Conservation (phyloP, 2,888 invertebrate species). For the Drosophila sordidula region DNA sequence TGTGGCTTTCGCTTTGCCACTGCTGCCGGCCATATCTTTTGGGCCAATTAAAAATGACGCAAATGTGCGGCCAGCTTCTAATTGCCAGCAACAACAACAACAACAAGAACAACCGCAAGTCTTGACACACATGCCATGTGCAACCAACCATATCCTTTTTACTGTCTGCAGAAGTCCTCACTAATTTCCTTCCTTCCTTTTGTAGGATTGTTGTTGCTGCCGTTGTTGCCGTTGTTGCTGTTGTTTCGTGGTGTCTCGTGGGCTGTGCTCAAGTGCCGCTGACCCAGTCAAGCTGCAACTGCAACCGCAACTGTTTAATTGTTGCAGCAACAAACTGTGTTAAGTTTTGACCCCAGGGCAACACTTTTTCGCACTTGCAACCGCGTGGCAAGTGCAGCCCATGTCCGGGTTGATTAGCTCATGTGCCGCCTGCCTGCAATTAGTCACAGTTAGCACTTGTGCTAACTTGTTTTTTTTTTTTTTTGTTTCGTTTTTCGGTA, state of each 20-base stretch:
- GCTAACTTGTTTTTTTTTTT: background rate
- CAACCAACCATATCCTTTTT: conserved; percentile 28
- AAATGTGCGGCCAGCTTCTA: conserved; percentile 57
- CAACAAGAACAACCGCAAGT: conserved; percentile 30
- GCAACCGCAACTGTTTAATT: conserved; percentile 69
- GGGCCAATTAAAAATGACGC: conserved; percentile 67
- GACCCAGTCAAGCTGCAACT: conserved; percentile 70
- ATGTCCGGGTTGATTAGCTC: conserved; percentile 72
- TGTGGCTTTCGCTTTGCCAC: conserved; percentile 1
- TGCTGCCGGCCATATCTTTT: conserved; percentile 38
- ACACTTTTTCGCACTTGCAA: conserved; percentile 41
- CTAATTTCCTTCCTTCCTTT: conserved; percentile 54
- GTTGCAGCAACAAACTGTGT: conserved; percentile 76
- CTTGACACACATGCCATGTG: conserved; percentile 67
- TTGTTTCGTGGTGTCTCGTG: conserved; percentile 3
- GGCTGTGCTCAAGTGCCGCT: conserved; percentile 71
- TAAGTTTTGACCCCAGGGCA: conserved; percentile 80
- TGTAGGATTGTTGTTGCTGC: background rate
- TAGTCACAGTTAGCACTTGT: conserved; percentile 43
- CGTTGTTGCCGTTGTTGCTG: conserved; percentile 1
- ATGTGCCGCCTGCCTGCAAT: conserved; percentile 37
- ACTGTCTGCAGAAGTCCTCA: conserved; percentile 24
- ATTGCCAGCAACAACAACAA: conserved; percentile 41
- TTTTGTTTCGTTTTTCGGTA: conserved; percentile 1
- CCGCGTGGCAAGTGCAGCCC: conserved; percentile 24